phyloP scores from a whole-genome alignment of 2,113 vertebrate species.

The Gopherus flavomarginatus region DNA sequence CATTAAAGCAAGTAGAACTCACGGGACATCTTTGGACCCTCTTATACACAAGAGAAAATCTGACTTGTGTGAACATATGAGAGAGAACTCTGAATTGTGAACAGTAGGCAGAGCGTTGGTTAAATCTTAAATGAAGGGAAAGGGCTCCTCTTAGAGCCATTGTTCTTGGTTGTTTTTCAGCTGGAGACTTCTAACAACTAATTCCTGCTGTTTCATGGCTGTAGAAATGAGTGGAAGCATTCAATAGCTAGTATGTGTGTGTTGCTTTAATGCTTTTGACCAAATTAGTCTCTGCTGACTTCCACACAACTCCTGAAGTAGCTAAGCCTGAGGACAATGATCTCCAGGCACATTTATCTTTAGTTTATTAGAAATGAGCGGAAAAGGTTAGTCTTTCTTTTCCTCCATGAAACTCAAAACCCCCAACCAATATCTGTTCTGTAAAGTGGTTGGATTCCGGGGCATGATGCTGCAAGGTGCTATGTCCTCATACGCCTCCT shows the following conservation, averaged over 20 bases:
- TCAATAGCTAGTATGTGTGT: neutral
- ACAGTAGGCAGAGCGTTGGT: neutral
- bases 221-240: neutral
- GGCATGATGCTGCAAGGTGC: neutral
- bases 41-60: constrained; percentile 44
- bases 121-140: neutral
- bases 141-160: neutral
- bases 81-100: constrained; percentile 4
- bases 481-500: neutral
- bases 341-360: neutral
- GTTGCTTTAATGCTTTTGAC: neutral
- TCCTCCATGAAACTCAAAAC: neutral
- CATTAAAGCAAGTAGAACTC: no score
- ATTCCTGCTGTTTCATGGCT: neutral
- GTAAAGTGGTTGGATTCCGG: neutral
- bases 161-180: neutral
- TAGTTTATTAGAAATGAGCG: neutral
- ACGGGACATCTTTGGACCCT: neutral
- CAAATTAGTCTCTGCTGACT: neutral
- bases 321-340: neutral
- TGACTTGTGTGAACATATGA: constrained; percentile 7
- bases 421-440: neutral
- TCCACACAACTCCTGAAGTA: neutral
- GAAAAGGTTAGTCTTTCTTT: neutral
- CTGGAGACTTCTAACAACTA: neutral